Percentiles rank a stretch among this genome's conserved stretches.
Evolutionary conservation across 2,113 vertebrate species (phyloP).

Genomic region (Indicator indicator): DNA sequence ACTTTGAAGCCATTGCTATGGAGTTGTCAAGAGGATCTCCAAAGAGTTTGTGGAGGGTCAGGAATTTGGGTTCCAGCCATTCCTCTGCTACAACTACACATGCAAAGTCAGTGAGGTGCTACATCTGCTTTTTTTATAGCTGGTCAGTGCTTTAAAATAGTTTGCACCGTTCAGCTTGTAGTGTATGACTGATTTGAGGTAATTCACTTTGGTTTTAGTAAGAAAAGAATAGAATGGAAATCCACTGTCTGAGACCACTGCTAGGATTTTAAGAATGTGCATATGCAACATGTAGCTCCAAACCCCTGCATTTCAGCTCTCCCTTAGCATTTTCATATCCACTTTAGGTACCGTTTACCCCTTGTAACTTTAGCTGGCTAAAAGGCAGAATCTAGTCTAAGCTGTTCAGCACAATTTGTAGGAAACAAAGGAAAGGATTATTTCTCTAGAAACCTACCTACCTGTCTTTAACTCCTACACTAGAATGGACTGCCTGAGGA

Average conservation of each 20-base stretch:
- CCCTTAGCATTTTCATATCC: background rate
- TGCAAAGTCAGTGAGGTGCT: background rate
- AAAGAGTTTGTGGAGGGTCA: background rate
- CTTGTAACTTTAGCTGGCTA: background rate
- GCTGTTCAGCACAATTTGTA: background rate
- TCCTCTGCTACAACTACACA: background rate
- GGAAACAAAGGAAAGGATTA: background rate
- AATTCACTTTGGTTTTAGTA: background rate
- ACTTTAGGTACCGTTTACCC: background rate
- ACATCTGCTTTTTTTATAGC: background rate
- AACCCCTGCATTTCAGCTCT: background rate
- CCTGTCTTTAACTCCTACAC: background rate
- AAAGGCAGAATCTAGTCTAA: background rate
- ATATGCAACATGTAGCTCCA: background rate
- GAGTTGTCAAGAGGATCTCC: background rate
- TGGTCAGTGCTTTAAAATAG: background rate
- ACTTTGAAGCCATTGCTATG: background rate
- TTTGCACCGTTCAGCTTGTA: background rate
- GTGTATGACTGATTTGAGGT: background rate
- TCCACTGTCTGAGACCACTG: background rate
- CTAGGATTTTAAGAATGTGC: rapidly evolving
- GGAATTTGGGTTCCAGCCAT: rapidly evolving
- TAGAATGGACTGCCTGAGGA: background rate
- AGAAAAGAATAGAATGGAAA: background rate
- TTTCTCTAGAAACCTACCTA: background rate